These are phyloP conservation scores for Eueremaeus valkanovi DNA, from an alignment of 2,888 invertebrate species.

Conservation along the genomic window DNA sequence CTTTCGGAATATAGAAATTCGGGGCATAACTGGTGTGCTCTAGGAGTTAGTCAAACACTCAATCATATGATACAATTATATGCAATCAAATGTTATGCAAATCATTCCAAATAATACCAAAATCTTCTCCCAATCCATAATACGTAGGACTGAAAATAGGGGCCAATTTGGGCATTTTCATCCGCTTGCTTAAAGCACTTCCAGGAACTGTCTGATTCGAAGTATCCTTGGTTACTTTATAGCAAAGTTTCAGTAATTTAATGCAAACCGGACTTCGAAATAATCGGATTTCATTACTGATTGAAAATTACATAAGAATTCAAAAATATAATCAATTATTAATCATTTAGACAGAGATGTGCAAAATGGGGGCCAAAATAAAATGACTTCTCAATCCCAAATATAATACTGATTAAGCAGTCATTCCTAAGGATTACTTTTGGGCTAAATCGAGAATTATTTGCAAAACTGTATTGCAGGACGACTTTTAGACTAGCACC, in stretches of 20 bases:
- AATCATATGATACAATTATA: not conserved
- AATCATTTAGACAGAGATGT: not conserved
- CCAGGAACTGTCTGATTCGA: not conserved
- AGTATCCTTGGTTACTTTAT: slow-evolving; percentile 69
- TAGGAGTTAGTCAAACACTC: not conserved
- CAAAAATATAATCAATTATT: not conserved
- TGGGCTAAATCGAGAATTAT: too few species aligned
- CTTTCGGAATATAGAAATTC: slow-evolving; percentile 23
- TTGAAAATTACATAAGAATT: too few species aligned
- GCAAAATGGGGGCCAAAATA: not conserved
- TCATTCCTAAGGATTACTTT: too few species aligned
- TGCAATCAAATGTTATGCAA: not conserved
- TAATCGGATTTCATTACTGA: slow-evolving; percentile 26
- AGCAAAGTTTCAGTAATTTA: slow-evolving; percentile 82
- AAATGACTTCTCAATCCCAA: too few species aligned
- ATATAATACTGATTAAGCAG: too few species aligned
- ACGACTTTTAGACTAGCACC: too few species aligned
- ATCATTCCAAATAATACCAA: slow-evolving; percentile 11
- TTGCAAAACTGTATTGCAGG: too few species aligned
- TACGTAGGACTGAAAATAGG: slow-evolving; percentile 7
- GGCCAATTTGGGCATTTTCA: not conserved
- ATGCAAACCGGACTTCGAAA: slow-evolving; percentile 79
- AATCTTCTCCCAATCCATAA: slow-evolving; percentile 37
- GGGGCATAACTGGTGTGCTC: slow-evolving; percentile 5
- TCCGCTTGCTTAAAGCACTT: not conserved